Evolutionary conservation across 2,888 invertebrate genomes (phyloP).

Genomic region (Megastigmus dorsalis): DNA sequence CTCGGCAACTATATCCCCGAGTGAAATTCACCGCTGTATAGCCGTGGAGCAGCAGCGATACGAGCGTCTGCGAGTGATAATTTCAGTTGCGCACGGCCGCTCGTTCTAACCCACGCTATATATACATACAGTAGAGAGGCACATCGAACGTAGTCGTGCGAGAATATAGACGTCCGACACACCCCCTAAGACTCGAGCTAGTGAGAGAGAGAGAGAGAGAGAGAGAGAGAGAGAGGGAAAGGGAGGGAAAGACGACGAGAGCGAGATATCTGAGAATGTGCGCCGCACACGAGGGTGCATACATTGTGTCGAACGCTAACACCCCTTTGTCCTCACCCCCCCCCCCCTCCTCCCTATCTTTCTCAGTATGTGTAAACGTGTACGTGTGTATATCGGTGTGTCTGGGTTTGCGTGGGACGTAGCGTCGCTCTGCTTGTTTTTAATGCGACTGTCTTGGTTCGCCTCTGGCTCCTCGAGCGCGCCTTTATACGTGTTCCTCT

Average conservation of each 20-base stretch:
- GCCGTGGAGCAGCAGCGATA: slow-evolving; percentile 31
- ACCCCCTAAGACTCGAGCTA: slow-evolving; percentile 59
- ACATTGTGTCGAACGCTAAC: slow-evolving; percentile 66
- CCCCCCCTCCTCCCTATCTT: slow-evolving; percentile 24
- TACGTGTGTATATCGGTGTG: too few relatives aligned
- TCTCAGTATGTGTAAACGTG: too few relatives aligned
- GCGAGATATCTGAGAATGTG: slow-evolving; percentile 63
- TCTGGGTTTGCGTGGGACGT: too few relatives aligned
- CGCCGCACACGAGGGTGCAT: slow-evolving; percentile 67
- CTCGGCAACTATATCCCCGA: not conserved
- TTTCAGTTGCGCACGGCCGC: slow-evolving; percentile 41
- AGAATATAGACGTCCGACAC: slow-evolving; percentile 62
- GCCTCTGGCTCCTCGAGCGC: slow-evolving; percentile 50
- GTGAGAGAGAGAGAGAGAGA: slow-evolving; percentile 2
- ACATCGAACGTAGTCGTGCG: slow-evolving; percentile 44
- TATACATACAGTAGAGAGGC: not conserved
- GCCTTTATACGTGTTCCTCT: slow-evolving; percentile 12
- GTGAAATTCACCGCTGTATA: slow-evolving; percentile 19
- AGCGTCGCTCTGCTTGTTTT: slow-evolving; percentile 11
- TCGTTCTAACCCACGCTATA: slow-evolving; percentile 10
- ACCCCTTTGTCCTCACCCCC: slow-evolving; percentile 57
- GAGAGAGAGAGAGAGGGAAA: too few relatives aligned
- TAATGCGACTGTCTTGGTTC: slow-evolving; percentile 53
- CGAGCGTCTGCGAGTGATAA: slow-evolving; percentile 52
- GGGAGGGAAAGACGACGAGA: too few relatives aligned